Base-by-base conservation (phyloP, 30 jellyfish, hydroid and myxozoan genomes). In the Catostylus mosaicus region DNA sequence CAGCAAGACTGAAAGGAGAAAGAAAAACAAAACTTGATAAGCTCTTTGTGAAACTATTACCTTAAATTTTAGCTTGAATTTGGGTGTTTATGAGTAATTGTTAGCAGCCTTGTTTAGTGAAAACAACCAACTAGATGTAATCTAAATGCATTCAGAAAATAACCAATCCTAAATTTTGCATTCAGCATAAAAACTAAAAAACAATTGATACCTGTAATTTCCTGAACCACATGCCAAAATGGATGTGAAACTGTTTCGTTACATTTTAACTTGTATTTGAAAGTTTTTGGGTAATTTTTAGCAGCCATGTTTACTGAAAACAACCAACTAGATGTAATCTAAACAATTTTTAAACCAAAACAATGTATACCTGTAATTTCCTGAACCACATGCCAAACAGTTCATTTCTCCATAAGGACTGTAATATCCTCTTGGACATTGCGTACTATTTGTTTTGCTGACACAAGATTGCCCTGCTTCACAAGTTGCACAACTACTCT, bases 391-490 rank as follows among this genome's bases (percentile, higher is more conserved):
- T 43, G 56, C 48, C 29, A 73, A 79, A 63, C 98, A 93, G n/a
- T 38, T 64, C 81, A 83, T 54, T 35, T 50, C 90, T 20, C 97
- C 98, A 27, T 18, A 64, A 3, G 96, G 96, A 50, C 98, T 93
- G 46, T 81, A 87, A 46, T 90, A 81, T 22, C 98, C 98, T 7
- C 90, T 73, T 56, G 65, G 89, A 80, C 98, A 93, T 37, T 75
- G 66, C 10, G 80, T 83, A 33, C 96, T 80, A 36, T 77, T 61
- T 18, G 90, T 93, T 72, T 88, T 73, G 51, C 90, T 68, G 19
- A 64, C 93, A 60, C 98, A 93, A 22, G 92, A 62, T 23, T 74
- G 81, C 20, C 98, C 98, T 1, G 97, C 90, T 77, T 93, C 98
- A 88, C 98, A 93, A 37, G 71, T 68, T 19, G 63, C 56, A 83